Evolutionary conservation across 35 echinoderm and acorn worm genomes (phyloP).

Genomic region (Ophioderma brevispina): DNA sequence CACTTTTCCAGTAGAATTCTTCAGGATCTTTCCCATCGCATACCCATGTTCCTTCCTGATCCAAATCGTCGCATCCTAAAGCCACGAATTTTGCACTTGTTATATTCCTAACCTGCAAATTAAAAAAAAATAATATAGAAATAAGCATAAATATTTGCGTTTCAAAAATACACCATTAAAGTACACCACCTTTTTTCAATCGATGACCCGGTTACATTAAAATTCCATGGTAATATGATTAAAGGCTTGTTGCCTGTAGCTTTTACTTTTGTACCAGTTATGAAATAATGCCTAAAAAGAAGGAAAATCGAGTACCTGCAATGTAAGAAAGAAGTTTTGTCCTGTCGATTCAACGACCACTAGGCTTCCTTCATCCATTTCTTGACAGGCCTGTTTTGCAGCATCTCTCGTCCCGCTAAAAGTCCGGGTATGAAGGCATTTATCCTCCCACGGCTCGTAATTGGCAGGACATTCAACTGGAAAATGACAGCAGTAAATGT

Average conservation of each 20-base stretch:
- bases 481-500: no score
- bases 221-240: no score
- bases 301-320: background rate
- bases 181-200: no score
- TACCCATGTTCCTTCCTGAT: background rate
- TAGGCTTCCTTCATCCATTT: background rate
- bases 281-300: no score
- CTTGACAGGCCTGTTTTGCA: background rate
- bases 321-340: background rate
- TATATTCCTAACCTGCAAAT: background rate
- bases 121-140: no score
- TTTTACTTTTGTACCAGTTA: no score
- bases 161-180: no score
- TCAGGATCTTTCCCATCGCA: background rate
- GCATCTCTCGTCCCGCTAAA: background rate
- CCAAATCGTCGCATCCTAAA: background rate
- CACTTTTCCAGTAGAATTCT: background rate
- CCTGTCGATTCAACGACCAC: background rate
- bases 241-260: no score
- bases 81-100: background rate
- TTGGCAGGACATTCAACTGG: background rate
- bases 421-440: background rate
- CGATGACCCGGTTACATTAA: no score
- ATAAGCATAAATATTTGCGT: no score
- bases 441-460: background rate